phyloP scores from a whole-genome alignment of 2,113 vertebrate species.

The Melospiza melodia region DNA sequence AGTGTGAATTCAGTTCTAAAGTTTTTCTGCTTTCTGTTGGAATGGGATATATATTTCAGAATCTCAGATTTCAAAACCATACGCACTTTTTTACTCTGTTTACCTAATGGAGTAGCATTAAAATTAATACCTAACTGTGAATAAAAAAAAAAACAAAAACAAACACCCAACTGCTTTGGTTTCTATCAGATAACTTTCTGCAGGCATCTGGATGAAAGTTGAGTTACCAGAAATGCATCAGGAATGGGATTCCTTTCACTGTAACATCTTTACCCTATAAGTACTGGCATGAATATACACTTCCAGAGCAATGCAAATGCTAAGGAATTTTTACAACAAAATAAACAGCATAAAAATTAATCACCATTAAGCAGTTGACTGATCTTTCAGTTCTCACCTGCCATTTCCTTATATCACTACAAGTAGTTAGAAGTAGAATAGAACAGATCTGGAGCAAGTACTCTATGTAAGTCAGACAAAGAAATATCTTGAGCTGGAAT shows the following conservation, averaged over 20 bases:
- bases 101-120: neutral
- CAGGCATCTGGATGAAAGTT: accelerated
- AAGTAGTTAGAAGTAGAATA: neutral
- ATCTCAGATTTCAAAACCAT: neutral
- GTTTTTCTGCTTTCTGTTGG: neutral
- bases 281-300: neutral
- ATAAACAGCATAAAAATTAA: neutral
- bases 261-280: neutral
- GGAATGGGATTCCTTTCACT: neutral
- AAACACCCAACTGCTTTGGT: neutral
- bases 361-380: neutral
- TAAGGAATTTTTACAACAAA: neutral
- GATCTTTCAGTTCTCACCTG: neutral
- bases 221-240: neutral
- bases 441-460: neutral
- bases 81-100: neutral
- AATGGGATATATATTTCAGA: neutral
- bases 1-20: neutral
- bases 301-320: neutral
- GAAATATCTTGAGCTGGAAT: neutral
- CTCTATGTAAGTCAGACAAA: neutral
- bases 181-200: neutral
- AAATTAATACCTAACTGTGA: neutral
- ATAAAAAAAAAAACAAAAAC: neutral
- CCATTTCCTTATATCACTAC: neutral